Conservation (phyloP, 2,888 invertebrate species). For the Meta bourneti region DNA sequence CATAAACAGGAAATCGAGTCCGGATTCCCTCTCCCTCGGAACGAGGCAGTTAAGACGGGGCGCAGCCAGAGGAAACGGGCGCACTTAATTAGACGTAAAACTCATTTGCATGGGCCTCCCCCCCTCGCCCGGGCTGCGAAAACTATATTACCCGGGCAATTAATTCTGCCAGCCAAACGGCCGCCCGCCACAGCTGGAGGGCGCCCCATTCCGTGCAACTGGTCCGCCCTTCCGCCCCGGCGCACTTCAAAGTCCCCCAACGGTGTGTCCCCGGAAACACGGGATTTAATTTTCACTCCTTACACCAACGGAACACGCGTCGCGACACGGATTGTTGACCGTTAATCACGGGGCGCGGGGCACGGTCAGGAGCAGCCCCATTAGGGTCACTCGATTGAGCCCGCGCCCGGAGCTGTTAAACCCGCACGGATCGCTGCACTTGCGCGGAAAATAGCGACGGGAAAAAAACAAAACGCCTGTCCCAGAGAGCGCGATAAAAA, state of each 20-base stretch:
- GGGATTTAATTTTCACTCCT: slow-evolving; percentile 75
- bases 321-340: slow-evolving; percentile 71
- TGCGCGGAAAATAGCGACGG: slow-evolving; percentile 37
- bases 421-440: slow-evolving; percentile 61
- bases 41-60: slow-evolving; percentile 61
- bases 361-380: slow-evolving; percentile 60
- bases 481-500: not conserved
- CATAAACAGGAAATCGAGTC: slow-evolving; percentile 74
- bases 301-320: slow-evolving; percentile 63
- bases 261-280: slow-evolving; percentile 59
- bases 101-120: slow-evolving; percentile 69
- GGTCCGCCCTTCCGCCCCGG: slow-evolving; percentile 13
- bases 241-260: slow-evolving; percentile 28
- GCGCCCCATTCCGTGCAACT: slow-evolving; percentile 71
- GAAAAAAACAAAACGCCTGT: not conserved
- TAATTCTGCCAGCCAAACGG: slow-evolving; percentile 55
- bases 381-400: slow-evolving; percentile 73
- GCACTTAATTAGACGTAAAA: slow-evolving; percentile 75
- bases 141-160: slow-evolving; percentile 74
- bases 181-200: slow-evolving; percentile 64
- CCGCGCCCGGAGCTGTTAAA: slow-evolving; percentile 61
- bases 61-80: slow-evolving; percentile 48
- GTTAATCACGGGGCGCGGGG: slow-evolving; percentile 60
- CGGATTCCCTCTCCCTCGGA: slow-evolving; percentile 23
- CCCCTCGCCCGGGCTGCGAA: slow-evolving; percentile 30